A percentile compares a stretch with the other conserved stretches of the same genome.
Conservation (phyloP, 2,113 vertebrate species). For the Aegotheles bennettii region DNA sequence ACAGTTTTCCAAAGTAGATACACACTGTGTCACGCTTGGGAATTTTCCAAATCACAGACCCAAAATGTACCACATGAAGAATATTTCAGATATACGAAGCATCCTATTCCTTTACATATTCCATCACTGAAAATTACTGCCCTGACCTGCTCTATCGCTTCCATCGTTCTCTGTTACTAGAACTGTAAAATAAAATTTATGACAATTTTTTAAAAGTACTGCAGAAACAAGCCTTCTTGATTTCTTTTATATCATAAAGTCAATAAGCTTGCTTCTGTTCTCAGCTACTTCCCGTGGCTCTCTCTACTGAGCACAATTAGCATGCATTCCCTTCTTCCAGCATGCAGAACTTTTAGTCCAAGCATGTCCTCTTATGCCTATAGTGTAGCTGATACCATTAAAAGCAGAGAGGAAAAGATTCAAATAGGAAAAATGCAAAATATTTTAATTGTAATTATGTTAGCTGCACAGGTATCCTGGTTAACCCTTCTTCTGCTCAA, state of each 20-base stretch:
- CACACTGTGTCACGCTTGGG: background rate
- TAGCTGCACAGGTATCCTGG: background rate
- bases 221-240: background rate
- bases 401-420: background rate
- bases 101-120: background rate
- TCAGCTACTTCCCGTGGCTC: background rate
- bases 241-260: background rate
- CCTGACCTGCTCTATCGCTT: fast-evolving
- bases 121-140: background rate
- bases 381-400: background rate
- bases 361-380: background rate
- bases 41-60: background rate
- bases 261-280: background rate
- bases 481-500: background rate
- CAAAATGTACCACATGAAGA: background rate
- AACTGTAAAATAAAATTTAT: background rate
- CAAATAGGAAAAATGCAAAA: background rate
- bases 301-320: background rate
- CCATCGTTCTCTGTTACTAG: background rate
- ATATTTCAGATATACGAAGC: background rate
- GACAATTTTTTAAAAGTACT: background rate
- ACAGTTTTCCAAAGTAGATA: background rate
- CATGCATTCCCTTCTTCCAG: background rate
- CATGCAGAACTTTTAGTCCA: background rate
- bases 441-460: background rate